These are phyloP conservation scores for Tachyglossus aculeatus DNA, from an alignment of 2,797 vertebrate species.

Conservation along the genomic window DNA sequence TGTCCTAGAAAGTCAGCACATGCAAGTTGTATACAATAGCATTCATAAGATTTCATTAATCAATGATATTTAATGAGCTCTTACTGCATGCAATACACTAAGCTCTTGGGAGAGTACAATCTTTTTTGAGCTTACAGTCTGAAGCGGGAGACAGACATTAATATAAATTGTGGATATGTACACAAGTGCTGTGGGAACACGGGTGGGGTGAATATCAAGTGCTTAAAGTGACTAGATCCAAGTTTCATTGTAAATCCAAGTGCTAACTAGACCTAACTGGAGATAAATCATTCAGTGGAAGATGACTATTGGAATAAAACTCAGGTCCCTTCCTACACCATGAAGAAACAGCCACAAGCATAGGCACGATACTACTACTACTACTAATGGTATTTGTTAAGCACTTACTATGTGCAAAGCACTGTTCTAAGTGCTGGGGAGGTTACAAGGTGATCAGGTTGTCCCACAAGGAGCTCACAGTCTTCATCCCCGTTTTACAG, in stretches of 20 bases:
- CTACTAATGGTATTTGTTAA: background rate
- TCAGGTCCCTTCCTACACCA: background rate
- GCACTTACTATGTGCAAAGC: background rate
- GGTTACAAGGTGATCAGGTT: background rate
- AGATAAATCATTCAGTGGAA: background rate
- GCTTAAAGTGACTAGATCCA: no score
- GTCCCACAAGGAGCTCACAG: background rate
- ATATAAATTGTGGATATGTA: no score
- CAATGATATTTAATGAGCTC: no score
- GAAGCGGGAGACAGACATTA: no score
- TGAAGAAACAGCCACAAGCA: background rate
- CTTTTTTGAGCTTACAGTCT: no score
- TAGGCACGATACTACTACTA: background rate
- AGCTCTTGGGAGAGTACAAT: no score
- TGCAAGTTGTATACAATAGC: background rate
- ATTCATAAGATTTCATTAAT: no score
- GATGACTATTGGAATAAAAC: background rate
- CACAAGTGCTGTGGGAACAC: no score
- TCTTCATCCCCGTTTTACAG: background rate
- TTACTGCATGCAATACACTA: no score
- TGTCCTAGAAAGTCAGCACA: background rate
- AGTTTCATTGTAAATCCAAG: slow-evolving; percentile 6
- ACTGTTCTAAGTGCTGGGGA: background rate
- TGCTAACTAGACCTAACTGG: background rate
- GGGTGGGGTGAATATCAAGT: no score